Evolutionary conservation across 2,888 invertebrate species (phyloP).

Genomic region (Pollenia griseotomentosa): DNA sequence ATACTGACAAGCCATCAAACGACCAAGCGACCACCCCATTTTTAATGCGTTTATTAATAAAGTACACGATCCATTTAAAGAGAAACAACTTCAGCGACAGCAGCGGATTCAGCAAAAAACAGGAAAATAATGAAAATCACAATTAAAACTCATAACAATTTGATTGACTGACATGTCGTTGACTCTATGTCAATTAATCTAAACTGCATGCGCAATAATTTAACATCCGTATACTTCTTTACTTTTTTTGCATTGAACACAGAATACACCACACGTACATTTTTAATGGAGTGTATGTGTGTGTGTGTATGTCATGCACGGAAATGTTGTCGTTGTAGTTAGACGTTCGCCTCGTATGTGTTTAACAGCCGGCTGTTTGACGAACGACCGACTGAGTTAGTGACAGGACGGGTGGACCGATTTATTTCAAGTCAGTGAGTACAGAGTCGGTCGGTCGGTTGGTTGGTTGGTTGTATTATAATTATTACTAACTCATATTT

Average conservation of each 20-base stretch:
- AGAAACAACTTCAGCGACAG: constrained; percentile 27
- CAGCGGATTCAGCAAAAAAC: not conserved
- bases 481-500: constrained; percentile 58
- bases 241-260: constrained; percentile 55
- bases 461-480: constrained; percentile 11
- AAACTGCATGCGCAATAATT: constrained; percentile 77
- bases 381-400: constrained; percentile 44
- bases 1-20: constrained; percentile 31
- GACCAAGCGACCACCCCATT: constrained; percentile 65
- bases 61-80: constrained; percentile 53
- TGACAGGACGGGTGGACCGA: constrained; percentile 68
- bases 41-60: constrained; percentile 59
- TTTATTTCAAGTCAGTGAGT: constrained; percentile 62
- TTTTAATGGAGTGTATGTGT: not conserved
- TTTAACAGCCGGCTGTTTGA: constrained; percentile 63
- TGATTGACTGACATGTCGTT: constrained; percentile 84
- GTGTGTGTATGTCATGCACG: not conserved
- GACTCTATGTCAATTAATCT: constrained; percentile 83
- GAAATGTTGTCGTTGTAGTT: constrained; percentile 50
- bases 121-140: constrained; percentile 50
- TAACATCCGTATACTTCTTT: constrained; percentile 59
- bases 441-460: constrained; percentile 3
- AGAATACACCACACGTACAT: constrained; percentile 2
- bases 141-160: constrained; percentile 73
- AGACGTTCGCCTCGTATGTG: constrained; percentile 18